Conservation (phyloP, 2,113 vertebrate species). For the Bettongia penicillata region DNA sequence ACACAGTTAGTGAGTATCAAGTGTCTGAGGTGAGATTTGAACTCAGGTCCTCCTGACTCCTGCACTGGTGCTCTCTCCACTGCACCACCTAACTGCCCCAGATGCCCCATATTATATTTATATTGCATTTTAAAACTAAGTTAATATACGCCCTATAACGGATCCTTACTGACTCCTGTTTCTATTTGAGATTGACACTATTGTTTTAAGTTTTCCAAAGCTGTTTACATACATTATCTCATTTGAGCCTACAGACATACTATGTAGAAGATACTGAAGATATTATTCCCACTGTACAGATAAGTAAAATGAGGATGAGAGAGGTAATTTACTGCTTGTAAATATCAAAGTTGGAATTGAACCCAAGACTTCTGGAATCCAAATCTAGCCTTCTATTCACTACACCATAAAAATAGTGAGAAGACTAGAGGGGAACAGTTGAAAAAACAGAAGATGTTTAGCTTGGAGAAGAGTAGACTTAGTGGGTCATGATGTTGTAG, state of each 20-base stretch:
- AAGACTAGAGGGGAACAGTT: background rate
- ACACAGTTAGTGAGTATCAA: no score
- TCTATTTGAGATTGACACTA: background rate
- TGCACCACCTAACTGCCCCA: no score
- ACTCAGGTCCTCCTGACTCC: no score
- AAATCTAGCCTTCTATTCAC: background rate
- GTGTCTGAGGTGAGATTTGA: no score
- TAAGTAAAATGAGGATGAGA: background rate
- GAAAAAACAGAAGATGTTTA: background rate
- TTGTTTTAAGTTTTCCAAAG: background rate
- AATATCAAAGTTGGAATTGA: no score
- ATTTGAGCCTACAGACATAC: background rate
- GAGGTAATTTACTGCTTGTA: background rate
- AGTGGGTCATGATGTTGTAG: no score
- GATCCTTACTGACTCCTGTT: background rate
- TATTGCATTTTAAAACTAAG: background rate
- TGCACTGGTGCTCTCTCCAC: no score
- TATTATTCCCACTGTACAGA: background rate
- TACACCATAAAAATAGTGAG: background rate
- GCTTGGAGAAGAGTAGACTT: background rate
- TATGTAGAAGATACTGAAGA: background rate
- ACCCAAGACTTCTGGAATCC: background rate
- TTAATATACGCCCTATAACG: background rate
- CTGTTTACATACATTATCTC: no score
- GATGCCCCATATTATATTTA: no score